Percentiles rank a stretch among this genome's conserved stretches.
Evolutionary conservation across 2,113 vertebrate species (phyloP).

Genomic region (Percopsis transmontana): DNA sequence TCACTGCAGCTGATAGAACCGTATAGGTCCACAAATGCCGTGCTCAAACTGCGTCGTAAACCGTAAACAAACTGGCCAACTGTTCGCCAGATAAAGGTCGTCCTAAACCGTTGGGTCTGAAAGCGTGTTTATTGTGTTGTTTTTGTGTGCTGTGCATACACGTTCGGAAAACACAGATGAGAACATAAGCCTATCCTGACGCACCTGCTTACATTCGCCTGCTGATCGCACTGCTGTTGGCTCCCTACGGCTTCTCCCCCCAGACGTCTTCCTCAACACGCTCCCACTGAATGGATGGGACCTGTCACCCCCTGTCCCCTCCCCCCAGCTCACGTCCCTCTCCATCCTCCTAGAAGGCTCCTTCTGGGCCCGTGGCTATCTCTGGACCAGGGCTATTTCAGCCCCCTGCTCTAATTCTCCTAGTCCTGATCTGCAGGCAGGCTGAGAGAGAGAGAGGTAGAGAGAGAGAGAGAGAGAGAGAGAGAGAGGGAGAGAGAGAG

Average conservation of each 20-base stretch:
- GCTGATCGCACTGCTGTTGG: slow-evolving; percentile 4
- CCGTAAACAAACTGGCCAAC: background rate
- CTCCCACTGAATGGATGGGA: no score
- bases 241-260: slow-evolving; percentile 1
- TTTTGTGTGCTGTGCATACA: no score
- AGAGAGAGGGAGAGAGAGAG: no score
- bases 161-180: no score
- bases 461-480: no score
- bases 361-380: slow-evolving; percentile 71
- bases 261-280: background rate
- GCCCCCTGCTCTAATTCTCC: slow-evolving; percentile 77
- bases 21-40: background rate
- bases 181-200: no score
- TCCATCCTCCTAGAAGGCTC: slow-evolving; percentile 58
- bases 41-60: no score
- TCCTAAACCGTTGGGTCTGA: no score
- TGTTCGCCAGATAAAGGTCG: background rate
- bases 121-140: no score
- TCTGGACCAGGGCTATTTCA: slow-evolving; percentile 75
- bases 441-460: slow-evolving; percentile 49
- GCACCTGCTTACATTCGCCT: no score
- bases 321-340: slow-evolving; percentile 41
- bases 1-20: slow-evolving; percentile 55
- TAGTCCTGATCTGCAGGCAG: slow-evolving; percentile 68
- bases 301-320: slow-evolving; percentile 13